Evolutionary conservation across 2,797 vertebrate species (phyloP), one percentile per base, ranked within the genome.

Genomic region (Myripristis murdjan): DNA sequence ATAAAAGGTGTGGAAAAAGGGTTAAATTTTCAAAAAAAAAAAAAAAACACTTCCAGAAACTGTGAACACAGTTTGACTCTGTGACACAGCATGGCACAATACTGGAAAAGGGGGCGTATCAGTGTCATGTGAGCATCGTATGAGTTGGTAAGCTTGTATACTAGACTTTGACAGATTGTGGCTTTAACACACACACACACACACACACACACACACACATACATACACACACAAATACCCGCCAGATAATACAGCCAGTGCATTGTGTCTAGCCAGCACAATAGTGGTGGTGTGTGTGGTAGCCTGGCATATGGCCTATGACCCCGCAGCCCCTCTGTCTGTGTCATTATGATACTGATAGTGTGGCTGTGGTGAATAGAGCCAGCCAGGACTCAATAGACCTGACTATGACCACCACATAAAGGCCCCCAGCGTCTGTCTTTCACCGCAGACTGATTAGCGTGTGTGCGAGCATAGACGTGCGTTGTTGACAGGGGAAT

Each of bases 291-390:
- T 87, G 87, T 75, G 64, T 86, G 87, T 71, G 76, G 85, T 74
- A 82, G 86, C 79, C 83, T 87, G 91, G 87, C 90, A 90, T 92
- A 90, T 92, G 92, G 89, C 89, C 87, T 90, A 85, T 92, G 91
- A 91, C 91, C 91, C 89, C 68, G 20, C 49, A 89, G 90, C 82
- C 89, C 79, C 76, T 77, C 81, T 60, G 88, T 90, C 81, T 91
- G 70, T 90, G 85, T 86, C 87, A 89, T 87, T 89, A 85, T 92
- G 89, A 93, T 93, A 91, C 79, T 33, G 85, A 89, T 89, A 91
- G 88, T 74, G 79, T 61, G 69, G 55, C 69, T 53, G 59, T 15
- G 39, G 23, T 88, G 87, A 93, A 92, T 91, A 79, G 85, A 86
- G 84, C 53, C 87, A 81, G 86, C 77, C 66, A 33, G 77, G 73